Base-by-base conservation (phyloP, 1,140 invertebrate genomes). In the Caenorhabditis inopinata region DNA sequence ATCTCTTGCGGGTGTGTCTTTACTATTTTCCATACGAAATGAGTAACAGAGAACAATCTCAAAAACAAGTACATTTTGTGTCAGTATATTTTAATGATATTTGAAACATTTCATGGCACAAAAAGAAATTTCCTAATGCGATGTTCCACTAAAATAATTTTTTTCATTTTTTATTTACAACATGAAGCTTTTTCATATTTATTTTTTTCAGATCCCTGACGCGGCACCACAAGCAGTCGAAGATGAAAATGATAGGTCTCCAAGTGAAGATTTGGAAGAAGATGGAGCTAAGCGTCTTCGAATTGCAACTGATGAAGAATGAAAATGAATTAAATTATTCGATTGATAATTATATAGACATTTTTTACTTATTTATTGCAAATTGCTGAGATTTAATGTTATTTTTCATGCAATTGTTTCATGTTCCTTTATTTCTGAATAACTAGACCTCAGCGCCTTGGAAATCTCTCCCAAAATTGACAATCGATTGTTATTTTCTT, bases 251-350 rank as follows among this genome's bases (percentile, higher is more conserved):
- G 29, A 35, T 18, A 23, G 58, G n/a, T 68, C 58, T 12, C 58
- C 58, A 0, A 68, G 58, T n/a, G 58, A 68, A 38, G 58, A 68
- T 12, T 21, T 68, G n/a, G 58, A 68, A 7, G 58, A 68, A 16
- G 58, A 68, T 21, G 58, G 58, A 21, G 58, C 32, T 21, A 68
- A 68, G 21, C 32, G 58, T 9, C n/a, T 68, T 9, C 29, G 58
- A 3, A 68, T 68, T 16, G 58, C 58, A 21, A 68, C 58, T 18
- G 58, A 68, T 68, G 58, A 68, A 68, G 58, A 68, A 68, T 68
- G 23, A 12, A 68, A 0, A 4, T 58, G 3, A 9, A 23, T 32
- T 11, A 62, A 42, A 42, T 42, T 42, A n/a, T n/a, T n/a, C n/a
- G n/a, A n/a, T n/a, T n/a, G n/a, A n/a, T n/a, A n/a, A n/a, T n/a